Base-by-base conservation (phyloP, 2,113 vertebrate species). In the Ailuropoda melanoleuca region DNA sequence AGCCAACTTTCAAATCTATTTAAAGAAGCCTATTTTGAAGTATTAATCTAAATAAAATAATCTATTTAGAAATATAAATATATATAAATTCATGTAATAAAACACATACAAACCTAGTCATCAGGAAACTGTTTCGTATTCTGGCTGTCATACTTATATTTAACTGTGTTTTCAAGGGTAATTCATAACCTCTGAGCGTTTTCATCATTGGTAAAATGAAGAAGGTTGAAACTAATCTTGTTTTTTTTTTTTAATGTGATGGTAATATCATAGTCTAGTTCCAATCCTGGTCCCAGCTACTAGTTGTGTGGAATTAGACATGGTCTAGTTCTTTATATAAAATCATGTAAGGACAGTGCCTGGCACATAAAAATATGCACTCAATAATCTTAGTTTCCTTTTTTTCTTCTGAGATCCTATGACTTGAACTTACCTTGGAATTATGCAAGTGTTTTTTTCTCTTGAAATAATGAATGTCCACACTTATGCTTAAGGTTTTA, bases 341-440 rank as follows among this genome's bases (percentile, higher is more conserved):
- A 83, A 50, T 26, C 55, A 62, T 19, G 8, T 19, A 75, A 92
- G 34, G 29, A 56, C 12, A 39, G 92, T 60, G 19, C 17, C 34
- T 50, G 39, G 55, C n/a, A 82, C 72, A 56, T 39, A 60, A 74
- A 92, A 96, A 56, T 21, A 68, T 10, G 43, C 58, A 60, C 66
- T 60, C 77, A 43, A 4, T 48, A 83, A 93, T 50, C 66, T 72
- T 72, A 58, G 87, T 43, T 85, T 91, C 90, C 60, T 82, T 34
- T 50, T 50, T 56, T 94, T 92, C 62, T 94, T 89, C n/a, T 81
- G 81, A 92, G 85, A 90, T 81, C 60, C 58, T 66, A 26, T 89
- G 50, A 97, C 80, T 58, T 95, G 92, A 97, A 95, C 46, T 83
- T 72, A 87, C 88, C 68, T 50, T 87, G 8, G 18, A 96, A 75